These are phyloP conservation scores for Atherinosoma microstoma DNA, from an alignment of 2,797 vertebrate species.

Conservation along the genomic window DNA sequence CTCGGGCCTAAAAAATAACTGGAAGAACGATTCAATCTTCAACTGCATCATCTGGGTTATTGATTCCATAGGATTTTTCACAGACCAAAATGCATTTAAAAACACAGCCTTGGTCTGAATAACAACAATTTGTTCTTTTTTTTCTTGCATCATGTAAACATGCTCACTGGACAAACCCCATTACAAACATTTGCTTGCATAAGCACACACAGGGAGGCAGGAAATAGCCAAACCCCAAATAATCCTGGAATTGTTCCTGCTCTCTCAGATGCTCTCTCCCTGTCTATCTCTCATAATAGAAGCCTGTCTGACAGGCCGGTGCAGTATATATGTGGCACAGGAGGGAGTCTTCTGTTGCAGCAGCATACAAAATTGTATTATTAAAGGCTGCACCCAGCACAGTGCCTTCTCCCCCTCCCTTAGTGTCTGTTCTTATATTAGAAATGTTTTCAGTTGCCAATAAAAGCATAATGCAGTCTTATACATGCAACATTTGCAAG, in stretches of 20 bases:
- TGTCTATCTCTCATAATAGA: slow-evolving; percentile 71
- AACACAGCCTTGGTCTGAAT: no score
- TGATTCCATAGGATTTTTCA: no score
- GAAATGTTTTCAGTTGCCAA: slow-evolving; percentile 78
- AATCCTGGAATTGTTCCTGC: slow-evolving; percentile 68
- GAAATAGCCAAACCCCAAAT: slow-evolving; percentile 69
- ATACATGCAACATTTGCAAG: slow-evolving; percentile 79
- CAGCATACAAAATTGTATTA: slow-evolving; percentile 74
- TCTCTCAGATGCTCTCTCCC: slow-evolving; percentile 60
- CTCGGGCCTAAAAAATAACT: no score
- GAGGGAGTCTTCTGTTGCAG: slow-evolving; percentile 65
- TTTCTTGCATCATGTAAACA: slow-evolving; percentile 26
- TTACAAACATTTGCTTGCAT: slow-evolving; percentile 25
- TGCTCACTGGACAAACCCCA: slow-evolving; percentile 33
- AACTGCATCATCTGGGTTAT: no score
- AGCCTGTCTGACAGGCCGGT: slow-evolving; percentile 67
- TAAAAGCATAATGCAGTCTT: slow-evolving; percentile 76
- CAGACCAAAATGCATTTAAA: no score
- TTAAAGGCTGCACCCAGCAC: slow-evolving; percentile 67
- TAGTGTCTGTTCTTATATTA: slow-evolving; percentile 72
- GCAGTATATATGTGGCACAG: slow-evolving; percentile 57
- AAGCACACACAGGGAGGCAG: slow-evolving; percentile 54
- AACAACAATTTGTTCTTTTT: no score
- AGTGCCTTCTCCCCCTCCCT: slow-evolving; percentile 53
- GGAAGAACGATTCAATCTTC: no score